Base-by-base conservation (phyloP, 2,797 vertebrate genomes). In the Gallirallus australis region DNA sequence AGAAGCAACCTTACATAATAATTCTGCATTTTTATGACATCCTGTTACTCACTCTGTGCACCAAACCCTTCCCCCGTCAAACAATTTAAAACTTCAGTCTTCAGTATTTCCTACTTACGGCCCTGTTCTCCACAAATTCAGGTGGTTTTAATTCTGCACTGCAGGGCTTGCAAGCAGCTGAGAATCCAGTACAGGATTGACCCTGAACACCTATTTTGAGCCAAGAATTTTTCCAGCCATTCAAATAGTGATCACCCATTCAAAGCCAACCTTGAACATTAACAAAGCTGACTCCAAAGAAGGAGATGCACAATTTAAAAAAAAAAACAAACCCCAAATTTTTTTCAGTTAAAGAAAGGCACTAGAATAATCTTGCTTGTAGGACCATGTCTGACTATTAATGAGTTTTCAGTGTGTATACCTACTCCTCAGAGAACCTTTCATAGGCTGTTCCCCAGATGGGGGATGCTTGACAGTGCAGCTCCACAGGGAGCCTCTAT, bases 401-500 rank as follows among this genome's bases (percentile, higher is more conserved):
- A 95, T 72, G 94, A 92, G 52, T 86, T 93, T 95, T 92, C 94
- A 88, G 69, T 37, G 66, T 76, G 82, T 52, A 52, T 19, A 63
- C 6, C 1, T 63, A 86, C 30, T 94, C 93, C 77, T 86, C 70
- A 72, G 77, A 95, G 77, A 90, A 86, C 54, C 50, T 68, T 90
- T 84, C 54, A 54, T 78, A 94, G 95, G 47, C 80, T 90, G 37
- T 69, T 96, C 50, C 80, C 88, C 91, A 94, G 94, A 73, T 97
- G 94, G 80, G 70, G n/a, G 47, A 93, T 76, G 59, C 88, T 86
- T 83, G 76, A 92, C 63, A 84, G 77, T 72, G 82, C 80, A 91
- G 77, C 66, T 94, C 91, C 88, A 89, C 73, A 45, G 85, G 83
- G 92, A 94, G n/a, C 21, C 59, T 91, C 96, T 94, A 95, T 90